Percentiles rank a stretch among this genome's conserved stretches.
These are phyloP conservation scores for Aplidium turbinatum DNA, from an alignment of 23 tunicate species.

Conservation along the genomic window DNA sequence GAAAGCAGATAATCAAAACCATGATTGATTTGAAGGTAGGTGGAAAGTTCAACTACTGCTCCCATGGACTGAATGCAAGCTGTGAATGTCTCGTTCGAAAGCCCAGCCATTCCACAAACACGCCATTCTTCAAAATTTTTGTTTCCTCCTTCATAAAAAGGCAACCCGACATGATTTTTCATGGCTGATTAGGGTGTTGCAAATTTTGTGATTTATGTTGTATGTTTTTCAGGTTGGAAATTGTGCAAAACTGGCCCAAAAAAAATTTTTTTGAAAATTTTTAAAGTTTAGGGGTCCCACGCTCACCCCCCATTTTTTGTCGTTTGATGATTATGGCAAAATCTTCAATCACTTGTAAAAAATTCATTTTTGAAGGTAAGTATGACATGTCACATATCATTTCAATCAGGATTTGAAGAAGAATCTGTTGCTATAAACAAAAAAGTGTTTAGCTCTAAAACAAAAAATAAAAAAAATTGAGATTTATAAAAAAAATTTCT, in stretches of 20 bases:
- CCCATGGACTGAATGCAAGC: too few species aligned
- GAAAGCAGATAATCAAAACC: too few species aligned
- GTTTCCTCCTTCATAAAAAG: too few species aligned
- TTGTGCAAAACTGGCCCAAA: slow-evolving; percentile 1
- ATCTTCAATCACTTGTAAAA: slow-evolving; percentile 10
- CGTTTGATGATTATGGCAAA: background rate
- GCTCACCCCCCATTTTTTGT: slow-evolving; percentile 6
- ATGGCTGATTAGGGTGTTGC: slow-evolving; percentile 15
- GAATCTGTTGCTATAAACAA: slow-evolving; percentile 3
- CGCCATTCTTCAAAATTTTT: too few species aligned
- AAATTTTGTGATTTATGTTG: background rate
- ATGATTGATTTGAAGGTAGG: too few species aligned
- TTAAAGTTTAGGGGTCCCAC: slow-evolving; percentile 16
- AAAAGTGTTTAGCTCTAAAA: background rate
- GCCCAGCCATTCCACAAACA: too few species aligned
- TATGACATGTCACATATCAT: slow-evolving; percentile 19
- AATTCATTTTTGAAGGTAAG: background rate
- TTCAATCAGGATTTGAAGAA: slow-evolving; percentile 11
- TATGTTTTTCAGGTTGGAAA: slow-evolving; percentile 6
- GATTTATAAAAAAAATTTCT: too few species aligned
- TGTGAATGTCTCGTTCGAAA: too few species aligned
- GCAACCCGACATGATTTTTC: too few species aligned
- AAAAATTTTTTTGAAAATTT: slow-evolving; percentile 10
- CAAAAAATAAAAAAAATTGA: background rate
- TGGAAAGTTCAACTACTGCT: too few species aligned